Base-by-base conservation (phyloP, 2,113 vertebrate species). In the Malurus elegans region DNA sequence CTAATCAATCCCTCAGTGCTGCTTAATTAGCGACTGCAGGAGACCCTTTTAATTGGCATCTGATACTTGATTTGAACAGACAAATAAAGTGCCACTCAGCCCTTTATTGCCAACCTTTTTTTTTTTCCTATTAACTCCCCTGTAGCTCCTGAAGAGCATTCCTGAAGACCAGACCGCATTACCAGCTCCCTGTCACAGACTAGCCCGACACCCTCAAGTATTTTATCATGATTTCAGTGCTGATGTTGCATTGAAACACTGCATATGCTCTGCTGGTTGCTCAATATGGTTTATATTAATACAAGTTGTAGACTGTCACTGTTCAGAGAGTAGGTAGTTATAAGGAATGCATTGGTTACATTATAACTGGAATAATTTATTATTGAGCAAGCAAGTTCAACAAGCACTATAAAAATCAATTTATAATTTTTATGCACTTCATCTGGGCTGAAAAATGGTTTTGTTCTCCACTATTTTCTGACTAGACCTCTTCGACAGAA, bases 361-460 rank as follows among this genome's bases (percentile, higher is more conserved):
- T 87, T 91, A 53, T 12, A 94, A 92, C 80, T 64, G 79, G 70
- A 92, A 95, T 92, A 94, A 97, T 97, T 95, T 95, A 96, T 97
- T 95, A 93, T 92, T 91, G 96, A 96, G 85, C 92, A 93, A 95
- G 95, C 65, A 80, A 92, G 95, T 96, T 96, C 96, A 97, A 95
- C 82, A 96, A 95, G 88, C 79, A 78, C 92, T 94, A 89, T 76
- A 96, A 97, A 97, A 97, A 96, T 96, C 95, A 95, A 97, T 96
- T 94, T 72, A 89, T 93, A 96, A 96, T 92, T 97, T 95, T 94
- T 96, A 90, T 91, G 94, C 73, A 92, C 86, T 95, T 97, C 89
- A 93, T 94, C 88, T 79, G 32, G 83, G 50, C 82, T 96, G 94
- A 94, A 92, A 97, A 97, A 97, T 87, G 61, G 83, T 75, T 96